Conservation (phyloP, 1,140 invertebrate species). For the Cataglyphis hispanica region DNA sequence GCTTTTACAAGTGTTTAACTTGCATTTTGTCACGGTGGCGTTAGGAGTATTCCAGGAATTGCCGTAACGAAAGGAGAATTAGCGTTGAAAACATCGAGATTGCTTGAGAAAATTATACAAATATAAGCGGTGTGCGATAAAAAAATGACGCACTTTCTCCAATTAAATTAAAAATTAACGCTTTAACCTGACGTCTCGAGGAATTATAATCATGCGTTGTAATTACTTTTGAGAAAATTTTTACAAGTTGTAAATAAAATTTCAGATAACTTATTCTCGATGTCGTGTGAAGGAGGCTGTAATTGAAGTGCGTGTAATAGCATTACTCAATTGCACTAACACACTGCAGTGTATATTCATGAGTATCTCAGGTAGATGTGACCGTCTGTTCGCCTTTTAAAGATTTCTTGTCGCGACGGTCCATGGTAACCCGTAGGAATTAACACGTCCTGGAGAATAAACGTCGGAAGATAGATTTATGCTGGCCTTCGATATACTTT, state of each 20-base stretch:
- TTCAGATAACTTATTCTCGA: background rate
- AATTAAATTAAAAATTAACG: background rate
- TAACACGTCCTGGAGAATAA: slow-evolving; percentile 65
- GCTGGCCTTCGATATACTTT: slow-evolving; percentile 55
- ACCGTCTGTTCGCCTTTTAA: slow-evolving; percentile 52
- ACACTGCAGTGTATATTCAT: background rate
- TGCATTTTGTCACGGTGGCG: slow-evolving; percentile 15
- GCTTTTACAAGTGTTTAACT: slow-evolving; percentile 17
- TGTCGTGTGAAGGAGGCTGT: background rate
- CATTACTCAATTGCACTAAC: background rate
- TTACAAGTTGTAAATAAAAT: background rate
- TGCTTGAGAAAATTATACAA: slow-evolving; percentile 1
- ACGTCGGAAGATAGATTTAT: slow-evolving; percentile 62
- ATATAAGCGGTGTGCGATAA: background rate
- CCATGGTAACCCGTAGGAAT: slow-evolving; percentile 66
- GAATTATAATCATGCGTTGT: background rate
- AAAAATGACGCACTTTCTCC: background rate
- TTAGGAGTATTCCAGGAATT: slow-evolving; percentile 29
- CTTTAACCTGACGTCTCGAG: background rate
- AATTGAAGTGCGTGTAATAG: slow-evolving; percentile 6
- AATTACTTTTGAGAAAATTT: background rate
- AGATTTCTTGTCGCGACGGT: slow-evolving; percentile 42
- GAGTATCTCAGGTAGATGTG: background rate
- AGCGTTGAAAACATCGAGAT: slow-evolving; percentile 2
- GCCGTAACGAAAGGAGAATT: slow-evolving; percentile 12